phyloP scores from a whole-genome alignment of 2,888 invertebrate species.

The Drosophila diplacantha region DNA sequence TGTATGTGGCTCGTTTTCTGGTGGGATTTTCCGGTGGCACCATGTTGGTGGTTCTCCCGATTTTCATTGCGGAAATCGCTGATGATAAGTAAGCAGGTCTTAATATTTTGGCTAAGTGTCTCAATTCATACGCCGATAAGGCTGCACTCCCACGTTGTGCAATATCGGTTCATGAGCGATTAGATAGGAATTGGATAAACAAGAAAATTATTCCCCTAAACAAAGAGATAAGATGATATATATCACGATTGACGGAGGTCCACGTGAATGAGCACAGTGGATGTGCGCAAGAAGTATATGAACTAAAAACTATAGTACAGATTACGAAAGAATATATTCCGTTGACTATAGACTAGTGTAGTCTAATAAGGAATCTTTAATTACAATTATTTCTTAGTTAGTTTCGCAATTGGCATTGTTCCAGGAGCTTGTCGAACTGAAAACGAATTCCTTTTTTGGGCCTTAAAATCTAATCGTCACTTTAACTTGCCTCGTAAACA shows the following conservation, averaged over 20 bases:
- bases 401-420: background rate
- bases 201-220: background rate
- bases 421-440: too few relatives aligned
- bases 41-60: slow-evolving; percentile 2
- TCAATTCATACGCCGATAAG: background rate
- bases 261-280: background rate
- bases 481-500: too few relatives aligned
- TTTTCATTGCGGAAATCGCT: slow-evolving; percentile 15
- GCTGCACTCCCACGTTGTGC: background rate
- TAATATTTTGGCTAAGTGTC: background rate
- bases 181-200: background rate
- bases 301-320: background rate
- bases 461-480: background rate
- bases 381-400: background rate
- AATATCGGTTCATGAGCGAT: slow-evolving; percentile 1
- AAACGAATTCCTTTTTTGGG: background rate
- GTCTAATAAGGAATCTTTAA: too few relatives aligned
- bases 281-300: background rate
- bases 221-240: background rate
- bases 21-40: slow-evolving; percentile 5
- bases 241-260: background rate
- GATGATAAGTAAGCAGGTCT: slow-evolving; percentile 7
- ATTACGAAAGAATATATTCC: background rate
- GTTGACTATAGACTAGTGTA: too few relatives aligned
- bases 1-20: slow-evolving; percentile 6